phyloP scores from a whole-genome alignment of 1,140 invertebrate genomes.

The Zaprionus africanus region DNA sequence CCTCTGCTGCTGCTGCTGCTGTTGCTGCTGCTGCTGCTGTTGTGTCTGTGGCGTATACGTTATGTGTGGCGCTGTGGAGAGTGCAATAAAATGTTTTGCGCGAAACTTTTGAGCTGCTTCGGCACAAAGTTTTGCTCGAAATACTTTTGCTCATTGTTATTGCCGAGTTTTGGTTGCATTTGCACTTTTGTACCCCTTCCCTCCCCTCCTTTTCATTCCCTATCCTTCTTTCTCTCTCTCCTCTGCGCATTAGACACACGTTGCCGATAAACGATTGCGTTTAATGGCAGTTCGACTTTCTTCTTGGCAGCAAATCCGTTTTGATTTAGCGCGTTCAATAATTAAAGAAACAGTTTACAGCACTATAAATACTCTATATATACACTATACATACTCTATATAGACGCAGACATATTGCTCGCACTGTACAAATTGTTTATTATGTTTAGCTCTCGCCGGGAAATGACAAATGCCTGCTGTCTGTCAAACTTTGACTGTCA shows the following conservation, averaged over 20 bases:
- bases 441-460: conserved; percentile 34
- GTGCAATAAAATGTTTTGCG: conserved; percentile 80
- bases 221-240: conserved; percentile 4
- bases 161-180: conserved; percentile 68
- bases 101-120: conserved; percentile 65
- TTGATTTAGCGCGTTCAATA: conserved; percentile 5
- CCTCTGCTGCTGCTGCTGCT: background rate
- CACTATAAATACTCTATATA: background rate
- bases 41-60: conserved; percentile 63
- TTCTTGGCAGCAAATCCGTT: background rate
- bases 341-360: conserved; percentile 2
- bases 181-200: conserved; percentile 60
- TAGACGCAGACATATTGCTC: conserved; percentile 30
- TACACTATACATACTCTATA: background rate
- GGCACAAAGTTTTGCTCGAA: conserved; percentile 57
- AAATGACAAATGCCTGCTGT: conserved; percentile 59
- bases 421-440: conserved; percentile 64
- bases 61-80: conserved; percentile 61
- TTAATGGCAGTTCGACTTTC: conserved; percentile 61
- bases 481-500: conserved; percentile 62
- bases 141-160: conserved; percentile 65
- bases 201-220: conserved; percentile 30
- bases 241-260: conserved; percentile 60
- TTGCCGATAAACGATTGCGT: conserved; percentile 64
- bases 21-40: conserved; percentile 2